These are phyloP conservation scores for Psophia crepitans DNA, from an alignment of 2,113 vertebrate genomes.

Conservation along the genomic window DNA sequence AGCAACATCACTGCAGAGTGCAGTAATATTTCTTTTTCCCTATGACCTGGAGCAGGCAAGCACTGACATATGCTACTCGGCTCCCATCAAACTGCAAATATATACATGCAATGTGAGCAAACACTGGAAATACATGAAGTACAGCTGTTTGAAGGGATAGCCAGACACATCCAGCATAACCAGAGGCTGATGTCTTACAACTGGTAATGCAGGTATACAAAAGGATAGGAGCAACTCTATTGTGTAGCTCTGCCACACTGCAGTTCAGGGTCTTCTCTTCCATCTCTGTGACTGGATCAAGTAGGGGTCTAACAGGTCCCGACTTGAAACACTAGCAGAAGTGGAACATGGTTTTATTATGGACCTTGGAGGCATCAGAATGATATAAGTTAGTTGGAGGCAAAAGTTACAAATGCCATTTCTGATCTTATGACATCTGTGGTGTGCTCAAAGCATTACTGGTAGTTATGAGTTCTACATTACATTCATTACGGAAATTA, in stretches of 20 bases:
- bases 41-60: background rate
- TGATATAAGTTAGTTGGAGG: background rate
- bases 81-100: background rate
- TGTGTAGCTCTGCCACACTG: background rate
- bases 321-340: background rate
- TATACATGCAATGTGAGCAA: background rate
- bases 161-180: background rate
- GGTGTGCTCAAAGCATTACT: background rate
- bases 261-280: background rate
- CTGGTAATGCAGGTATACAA: background rate
- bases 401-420: background rate
- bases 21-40: background rate
- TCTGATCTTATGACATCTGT: background rate
- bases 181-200: background rate
- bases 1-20: background rate
- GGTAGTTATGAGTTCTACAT: background rate
- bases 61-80: background rate
- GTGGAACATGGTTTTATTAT: background rate
- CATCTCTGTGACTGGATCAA: background rate
- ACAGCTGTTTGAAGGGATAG: background rate
- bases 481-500: background rate
- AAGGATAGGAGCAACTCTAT: background rate
- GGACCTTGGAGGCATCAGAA: background rate
- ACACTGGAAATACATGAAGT: background rate
- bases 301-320: background rate